Evolutionary conservation across 2,888 invertebrate genomes (phyloP).

Genomic region (Pilophorus perplexus): DNA sequence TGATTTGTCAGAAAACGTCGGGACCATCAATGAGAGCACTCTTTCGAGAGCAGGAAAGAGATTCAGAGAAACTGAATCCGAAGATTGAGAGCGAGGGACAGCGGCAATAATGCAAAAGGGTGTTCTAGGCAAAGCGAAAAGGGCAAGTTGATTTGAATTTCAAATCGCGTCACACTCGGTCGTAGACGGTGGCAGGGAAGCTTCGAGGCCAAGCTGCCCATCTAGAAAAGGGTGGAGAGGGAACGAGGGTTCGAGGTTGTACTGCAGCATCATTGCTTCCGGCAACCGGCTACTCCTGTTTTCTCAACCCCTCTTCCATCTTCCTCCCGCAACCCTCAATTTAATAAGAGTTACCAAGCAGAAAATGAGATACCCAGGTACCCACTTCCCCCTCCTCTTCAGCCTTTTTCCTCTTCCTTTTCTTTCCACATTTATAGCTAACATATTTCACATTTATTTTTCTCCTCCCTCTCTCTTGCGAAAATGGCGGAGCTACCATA

Average conservation of each 20-base stretch:
- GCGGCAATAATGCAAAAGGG: constrained; percentile 9
- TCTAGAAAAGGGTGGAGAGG: not conserved
- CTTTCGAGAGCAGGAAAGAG: not conserved
- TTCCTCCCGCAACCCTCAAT: constrained; percentile 16
- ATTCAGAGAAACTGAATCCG: no score
- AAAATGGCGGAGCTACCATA: not conserved
- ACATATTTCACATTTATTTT: constrained; percentile 32
- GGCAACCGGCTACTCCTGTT: constrained; percentile 5
- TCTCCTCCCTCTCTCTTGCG: not conserved
- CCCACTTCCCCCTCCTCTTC: not conserved
- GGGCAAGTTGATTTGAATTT: constrained; percentile 20
- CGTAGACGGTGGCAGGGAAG: not conserved
- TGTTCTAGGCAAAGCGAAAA: not conserved
- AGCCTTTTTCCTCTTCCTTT: not conserved
- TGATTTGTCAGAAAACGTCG: no score
- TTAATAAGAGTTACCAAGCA: constrained; percentile 34
- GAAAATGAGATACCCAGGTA: constrained; percentile 30
- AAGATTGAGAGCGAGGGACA: not conserved
- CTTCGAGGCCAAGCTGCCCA: not conserved
- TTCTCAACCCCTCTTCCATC: not conserved
- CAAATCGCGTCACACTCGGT: constrained; percentile 13
- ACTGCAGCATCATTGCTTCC: constrained; percentile 26
- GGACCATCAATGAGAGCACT: no score
- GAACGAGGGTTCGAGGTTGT: not conserved
- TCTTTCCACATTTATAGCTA: constrained; percentile 20